phyloP scores from a whole-genome alignment of 2,888 invertebrate genomes.

The Peribatodes rhomboidaria region DNA sequence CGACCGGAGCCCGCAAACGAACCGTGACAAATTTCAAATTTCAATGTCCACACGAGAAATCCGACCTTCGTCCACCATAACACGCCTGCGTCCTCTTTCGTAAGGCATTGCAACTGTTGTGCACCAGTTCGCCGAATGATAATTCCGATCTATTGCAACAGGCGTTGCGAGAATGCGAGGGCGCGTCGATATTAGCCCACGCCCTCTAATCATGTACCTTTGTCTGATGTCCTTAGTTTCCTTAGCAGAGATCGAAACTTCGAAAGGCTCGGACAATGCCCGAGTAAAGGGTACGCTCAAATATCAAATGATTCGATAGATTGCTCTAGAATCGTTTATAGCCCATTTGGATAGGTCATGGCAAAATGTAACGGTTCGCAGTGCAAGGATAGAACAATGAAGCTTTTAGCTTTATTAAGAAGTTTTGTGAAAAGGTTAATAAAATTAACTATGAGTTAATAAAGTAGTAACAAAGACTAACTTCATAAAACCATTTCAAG shows the following conservation, averaged over 20 bases:
- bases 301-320: conserved; percentile 20
- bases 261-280: conserved; percentile 44
- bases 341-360: conserved; percentile 22
- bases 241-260: conserved; percentile 27
- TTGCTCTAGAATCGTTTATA: conserved; percentile 6
- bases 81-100: conserved; percentile 76
- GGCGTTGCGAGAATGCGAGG: conserved; percentile 76
- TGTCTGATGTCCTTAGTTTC: conserved; percentile 69
- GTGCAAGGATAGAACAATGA: not conserved
- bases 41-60: conserved; percentile 64
- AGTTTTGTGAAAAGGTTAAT: too few relatives aligned
- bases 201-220: conserved; percentile 79
- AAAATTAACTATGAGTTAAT: too few relatives aligned
- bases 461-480: too few relatives aligned
- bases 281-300: conserved; percentile 39
- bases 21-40: conserved; percentile 67
- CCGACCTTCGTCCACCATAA: conserved; percentile 75
- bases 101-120: conserved; percentile 76
- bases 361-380: not conserved
- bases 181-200: conserved; percentile 74
- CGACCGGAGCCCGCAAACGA: conserved; percentile 44
- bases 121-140: conserved; percentile 84
- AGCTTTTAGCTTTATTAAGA: not conserved
- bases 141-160: conserved; percentile 82
- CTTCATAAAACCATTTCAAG: too few relatives aligned